These are phyloP conservation scores for Chionodraco myersi DNA, from an alignment of 2,113 vertebrate species.

Conservation along the genomic window DNA sequence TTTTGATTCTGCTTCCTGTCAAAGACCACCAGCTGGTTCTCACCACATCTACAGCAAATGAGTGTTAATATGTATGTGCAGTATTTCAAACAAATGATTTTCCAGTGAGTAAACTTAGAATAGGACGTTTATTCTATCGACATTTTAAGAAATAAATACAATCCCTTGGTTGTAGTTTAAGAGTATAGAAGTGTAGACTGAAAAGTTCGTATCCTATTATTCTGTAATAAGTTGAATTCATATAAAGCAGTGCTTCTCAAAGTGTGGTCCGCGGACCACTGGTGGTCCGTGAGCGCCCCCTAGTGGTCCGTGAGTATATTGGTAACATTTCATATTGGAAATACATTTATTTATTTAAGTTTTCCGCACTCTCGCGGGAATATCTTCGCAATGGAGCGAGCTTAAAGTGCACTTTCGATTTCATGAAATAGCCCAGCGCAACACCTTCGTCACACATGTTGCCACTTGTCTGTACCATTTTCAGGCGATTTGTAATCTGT, in stretches of 20 bases:
- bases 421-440: too few relatives aligned
- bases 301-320: too few relatives aligned
- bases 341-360: too few relatives aligned
- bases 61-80: background rate
- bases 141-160: background rate
- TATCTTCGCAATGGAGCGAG: too few relatives aligned
- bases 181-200: background rate
- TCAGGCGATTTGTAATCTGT: too few relatives aligned
- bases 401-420: too few relatives aligned
- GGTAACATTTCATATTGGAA: too few relatives aligned
- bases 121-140: background rate
- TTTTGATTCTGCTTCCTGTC: background rate
- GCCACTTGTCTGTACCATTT: too few relatives aligned
- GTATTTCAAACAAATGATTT: background rate
- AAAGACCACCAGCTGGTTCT: background rate
- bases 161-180: background rate
- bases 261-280: too few relatives aligned
- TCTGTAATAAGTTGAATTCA: background rate
- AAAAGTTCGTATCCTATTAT: background rate
- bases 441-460: too few relatives aligned
- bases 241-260: background rate
- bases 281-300: too few relatives aligned
- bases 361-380: too few relatives aligned
- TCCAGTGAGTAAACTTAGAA: background rate
- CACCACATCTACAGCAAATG: background rate